These are phyloP conservation scores for Neodiprion lecontei DNA, from an alignment of 1,140 invertebrate genomes.

Conservation along the genomic window DNA sequence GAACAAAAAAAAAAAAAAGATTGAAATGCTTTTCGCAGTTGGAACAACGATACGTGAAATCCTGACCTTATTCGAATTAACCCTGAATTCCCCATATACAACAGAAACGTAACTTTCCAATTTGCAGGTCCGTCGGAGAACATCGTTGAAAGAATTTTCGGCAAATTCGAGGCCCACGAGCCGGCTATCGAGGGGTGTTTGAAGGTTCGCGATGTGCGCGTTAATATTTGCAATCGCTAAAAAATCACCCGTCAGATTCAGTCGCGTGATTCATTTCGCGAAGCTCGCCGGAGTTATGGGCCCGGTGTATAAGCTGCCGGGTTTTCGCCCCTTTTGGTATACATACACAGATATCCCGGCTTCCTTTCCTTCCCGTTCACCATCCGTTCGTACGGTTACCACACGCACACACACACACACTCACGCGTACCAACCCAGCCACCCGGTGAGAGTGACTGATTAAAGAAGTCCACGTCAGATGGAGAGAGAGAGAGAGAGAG, in stretches of 20 bases:
- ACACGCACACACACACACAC: constrained; percentile 9
- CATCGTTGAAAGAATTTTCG: background rate
- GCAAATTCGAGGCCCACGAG: background rate
- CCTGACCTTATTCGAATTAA: too few species aligned
- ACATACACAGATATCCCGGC: constrained; percentile 15
- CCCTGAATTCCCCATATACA: background rate
- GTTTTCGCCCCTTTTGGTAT: background rate
- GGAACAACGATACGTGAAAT: too few species aligned
- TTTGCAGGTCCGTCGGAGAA: background rate
- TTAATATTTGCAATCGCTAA: constrained; percentile 34
- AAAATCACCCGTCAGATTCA: constrained; percentile 47
- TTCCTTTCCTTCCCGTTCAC: constrained; percentile 20
- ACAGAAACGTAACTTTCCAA: background rate
- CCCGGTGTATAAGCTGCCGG: background rate
- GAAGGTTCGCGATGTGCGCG: background rate
- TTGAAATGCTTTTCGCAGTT: too few species aligned
- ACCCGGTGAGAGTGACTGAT: constrained; percentile 43
- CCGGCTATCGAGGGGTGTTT: background rate
- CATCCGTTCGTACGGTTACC: constrained; percentile 7
- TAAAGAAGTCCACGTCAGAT: constrained; percentile 50
- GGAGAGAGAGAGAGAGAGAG: constrained; percentile 29
- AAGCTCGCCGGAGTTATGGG: background rate
- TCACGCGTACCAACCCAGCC: background rate
- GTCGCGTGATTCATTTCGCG: constrained; percentile 46
- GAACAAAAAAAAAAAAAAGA: too few species aligned